phyloP scores from a whole-genome alignment of 2,113 vertebrate species.

The Rallus limicola region DNA sequence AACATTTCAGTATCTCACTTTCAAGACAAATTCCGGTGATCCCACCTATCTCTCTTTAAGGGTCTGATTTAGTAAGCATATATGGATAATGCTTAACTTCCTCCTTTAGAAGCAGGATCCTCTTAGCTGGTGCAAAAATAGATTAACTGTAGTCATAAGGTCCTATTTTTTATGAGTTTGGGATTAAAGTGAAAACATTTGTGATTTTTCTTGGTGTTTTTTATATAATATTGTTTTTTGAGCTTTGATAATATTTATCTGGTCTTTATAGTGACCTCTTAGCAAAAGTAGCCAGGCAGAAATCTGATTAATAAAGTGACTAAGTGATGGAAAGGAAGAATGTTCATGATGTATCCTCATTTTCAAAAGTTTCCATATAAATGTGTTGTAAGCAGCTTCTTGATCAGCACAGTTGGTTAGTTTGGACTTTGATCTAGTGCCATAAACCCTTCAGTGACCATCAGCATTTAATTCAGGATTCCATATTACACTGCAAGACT shows the following conservation, averaged over 20 bases:
- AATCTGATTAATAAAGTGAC: background rate
- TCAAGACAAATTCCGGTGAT: background rate
- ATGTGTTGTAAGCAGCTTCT: background rate
- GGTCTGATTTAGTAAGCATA: background rate
- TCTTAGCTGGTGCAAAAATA: background rate
- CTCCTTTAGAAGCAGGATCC: background rate
- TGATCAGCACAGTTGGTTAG: background rate
- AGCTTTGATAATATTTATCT: background rate
- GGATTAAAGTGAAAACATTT: background rate
- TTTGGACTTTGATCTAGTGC: background rate
- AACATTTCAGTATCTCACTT: background rate
- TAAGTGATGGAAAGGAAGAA: background rate
- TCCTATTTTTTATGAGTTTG: background rate
- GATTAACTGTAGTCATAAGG: background rate
- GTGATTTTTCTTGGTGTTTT: background rate
- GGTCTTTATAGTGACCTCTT: background rate
- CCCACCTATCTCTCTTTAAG: background rate
- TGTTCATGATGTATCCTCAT: background rate
- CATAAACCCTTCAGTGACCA: background rate
- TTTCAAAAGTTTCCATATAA: background rate
- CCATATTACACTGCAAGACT: background rate
- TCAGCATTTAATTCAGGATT: background rate
- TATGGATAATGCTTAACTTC: accelerated
- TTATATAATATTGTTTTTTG: background rate
- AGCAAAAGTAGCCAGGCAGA: background rate